Evolutionary conservation across 2,113 vertebrate species (phyloP).

Genomic region (Coryphaenoides rupestris): DNA sequence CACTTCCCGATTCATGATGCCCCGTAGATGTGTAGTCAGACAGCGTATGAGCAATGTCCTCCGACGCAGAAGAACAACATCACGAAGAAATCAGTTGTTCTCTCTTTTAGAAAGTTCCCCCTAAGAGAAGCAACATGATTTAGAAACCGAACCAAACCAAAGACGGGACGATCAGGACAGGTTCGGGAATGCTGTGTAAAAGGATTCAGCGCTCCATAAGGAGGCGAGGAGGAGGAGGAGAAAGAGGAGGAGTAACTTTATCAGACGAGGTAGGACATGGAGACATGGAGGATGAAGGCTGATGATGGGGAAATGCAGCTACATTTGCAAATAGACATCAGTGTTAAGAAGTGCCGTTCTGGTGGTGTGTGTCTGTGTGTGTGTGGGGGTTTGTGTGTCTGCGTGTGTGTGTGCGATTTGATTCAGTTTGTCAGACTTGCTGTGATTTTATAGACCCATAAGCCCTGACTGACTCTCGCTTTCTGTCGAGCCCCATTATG

Average conservation of each 20-base stretch:
- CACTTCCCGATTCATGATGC: conserved; percentile 29
- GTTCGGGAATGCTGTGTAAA: conserved; percentile 35
- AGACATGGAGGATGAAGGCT: too few species aligned
- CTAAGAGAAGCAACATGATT: not conserved
- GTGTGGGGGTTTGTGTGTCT: not conserved
- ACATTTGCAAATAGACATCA: too few species aligned
- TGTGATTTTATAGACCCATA: not conserved
- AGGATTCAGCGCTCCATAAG: conserved; percentile 43
- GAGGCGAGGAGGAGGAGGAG: conserved; percentile 22
- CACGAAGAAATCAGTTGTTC: too few species aligned
- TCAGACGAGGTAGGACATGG: too few species aligned
- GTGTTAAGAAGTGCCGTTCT: too few species aligned
- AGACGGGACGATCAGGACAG: not conserved
- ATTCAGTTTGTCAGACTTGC: not conserved
- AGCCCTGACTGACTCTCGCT: not conserved
- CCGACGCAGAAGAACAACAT: not conserved
- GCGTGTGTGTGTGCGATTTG: conserved; percentile 1
- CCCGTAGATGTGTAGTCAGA: not conserved
- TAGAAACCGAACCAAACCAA: not conserved
- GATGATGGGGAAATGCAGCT: too few species aligned
- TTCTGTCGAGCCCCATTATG: not conserved
- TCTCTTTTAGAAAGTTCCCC: too few species aligned
- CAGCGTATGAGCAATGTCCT: too few species aligned
- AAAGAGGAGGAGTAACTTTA: not conserved
- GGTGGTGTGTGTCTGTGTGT: too few species aligned